Conservation (phyloP, 2,888 invertebrate genomes). For the Microchrysa polita region DNA sequence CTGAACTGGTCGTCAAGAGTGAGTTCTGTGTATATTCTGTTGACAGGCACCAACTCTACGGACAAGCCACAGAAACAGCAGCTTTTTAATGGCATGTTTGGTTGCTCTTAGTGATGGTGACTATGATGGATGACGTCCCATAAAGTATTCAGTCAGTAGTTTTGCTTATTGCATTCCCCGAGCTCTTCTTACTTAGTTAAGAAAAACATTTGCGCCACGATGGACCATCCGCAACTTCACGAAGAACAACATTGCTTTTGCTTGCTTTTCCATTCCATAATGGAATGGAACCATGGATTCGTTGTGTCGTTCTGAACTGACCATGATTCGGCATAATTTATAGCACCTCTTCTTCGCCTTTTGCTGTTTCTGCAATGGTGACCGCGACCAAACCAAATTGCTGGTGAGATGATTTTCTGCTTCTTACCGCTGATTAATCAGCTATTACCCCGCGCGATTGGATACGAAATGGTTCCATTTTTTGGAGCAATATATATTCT, state of each 20-base stretch:
- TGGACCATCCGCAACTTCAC: no score
- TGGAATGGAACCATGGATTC: neutral
- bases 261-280: neutral
- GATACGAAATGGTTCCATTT: neutral
- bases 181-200: no score
- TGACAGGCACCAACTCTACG: neutral
- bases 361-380: no score
- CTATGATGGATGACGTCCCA: conserved; percentile 34
- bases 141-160: neutral
- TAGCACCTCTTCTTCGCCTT: neutral
- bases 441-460: conserved; percentile 1
- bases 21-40: neutral
- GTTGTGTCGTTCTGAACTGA: no score
- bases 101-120: neutral
- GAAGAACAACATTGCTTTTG: no score
- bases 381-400: neutral
- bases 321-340: conserved; percentile 34
- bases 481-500: neutral
- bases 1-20: no score
- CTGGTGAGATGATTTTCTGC: conserved; percentile 27
- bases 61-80: neutral
- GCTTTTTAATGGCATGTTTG: conserved; percentile 19
- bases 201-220: no score
- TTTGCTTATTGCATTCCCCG: neutral
- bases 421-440: conserved; percentile 30